Conservation (phyloP, 2,888 invertebrate genomes). For the Cheilosia urbana region DNA sequence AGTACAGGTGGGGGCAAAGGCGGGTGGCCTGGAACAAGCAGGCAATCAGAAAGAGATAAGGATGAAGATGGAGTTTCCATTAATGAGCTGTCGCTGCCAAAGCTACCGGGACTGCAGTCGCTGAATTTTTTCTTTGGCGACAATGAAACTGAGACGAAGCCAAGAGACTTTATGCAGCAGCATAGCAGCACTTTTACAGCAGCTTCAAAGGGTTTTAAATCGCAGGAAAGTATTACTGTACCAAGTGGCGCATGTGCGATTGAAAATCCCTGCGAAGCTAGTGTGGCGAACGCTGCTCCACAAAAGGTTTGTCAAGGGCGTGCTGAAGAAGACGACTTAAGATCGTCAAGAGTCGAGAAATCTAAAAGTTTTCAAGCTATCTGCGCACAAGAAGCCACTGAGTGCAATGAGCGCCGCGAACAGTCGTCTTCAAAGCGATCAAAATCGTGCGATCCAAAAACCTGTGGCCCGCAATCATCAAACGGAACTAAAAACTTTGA, state of each 20-base stretch:
- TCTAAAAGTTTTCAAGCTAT: neutral
- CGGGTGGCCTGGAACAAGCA: neutral
- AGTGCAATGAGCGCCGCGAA: neutral
- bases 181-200: too few species aligned
- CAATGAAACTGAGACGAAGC: neutral
- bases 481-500: neutral
- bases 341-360: neutral
- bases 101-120: slow-evolving; percentile 23
- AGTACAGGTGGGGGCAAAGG: neutral
- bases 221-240: neutral
- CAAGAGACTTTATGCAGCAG: neutral
- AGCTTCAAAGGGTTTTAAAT: neutral
- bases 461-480: neutral
- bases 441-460: slow-evolving; percentile 9
- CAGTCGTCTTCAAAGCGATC: slow-evolving; percentile 1
- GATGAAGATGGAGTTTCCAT: neutral
- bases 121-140: slow-evolving; percentile 25
- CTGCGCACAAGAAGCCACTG: neutral
- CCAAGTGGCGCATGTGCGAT: too few species aligned
- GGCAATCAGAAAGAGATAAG: neutral
- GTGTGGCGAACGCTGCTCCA: too few species aligned
- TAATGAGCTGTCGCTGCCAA: neutral
- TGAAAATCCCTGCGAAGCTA: too few species aligned
- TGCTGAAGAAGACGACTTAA: neutral
- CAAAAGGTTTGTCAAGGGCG: too few species aligned